These are phyloP conservation scores for Latheticus oryzae DNA, from an alignment of 2,888 invertebrate genomes.

Conservation along the genomic window DNA sequence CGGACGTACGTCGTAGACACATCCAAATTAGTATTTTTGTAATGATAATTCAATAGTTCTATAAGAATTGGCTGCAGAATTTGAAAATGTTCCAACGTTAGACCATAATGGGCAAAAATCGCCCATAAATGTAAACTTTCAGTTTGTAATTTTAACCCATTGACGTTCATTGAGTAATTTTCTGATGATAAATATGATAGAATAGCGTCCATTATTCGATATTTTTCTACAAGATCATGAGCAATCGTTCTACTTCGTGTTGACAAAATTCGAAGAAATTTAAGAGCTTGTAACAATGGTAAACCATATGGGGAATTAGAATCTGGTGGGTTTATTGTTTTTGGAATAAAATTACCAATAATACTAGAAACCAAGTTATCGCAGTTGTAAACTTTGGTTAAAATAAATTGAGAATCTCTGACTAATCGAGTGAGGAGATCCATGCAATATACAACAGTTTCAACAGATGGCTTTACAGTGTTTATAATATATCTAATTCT, in stretches of 20 bases:
- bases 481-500: constrained; percentile 83
- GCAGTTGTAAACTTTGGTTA: constrained; percentile 72
- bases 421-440: constrained; percentile 84
- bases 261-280: constrained; percentile 78
- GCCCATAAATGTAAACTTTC: constrained; percentile 73
- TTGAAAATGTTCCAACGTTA: constrained; percentile 67
- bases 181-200: constrained; percentile 70
- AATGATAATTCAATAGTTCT: constrained; percentile 71
- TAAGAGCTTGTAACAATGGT: constrained; percentile 78
- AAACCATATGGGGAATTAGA: constrained; percentile 69
- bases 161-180: constrained; percentile 66
- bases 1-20: constrained; percentile 67
- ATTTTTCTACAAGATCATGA: constrained; percentile 67
- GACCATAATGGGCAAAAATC: constrained; percentile 68
- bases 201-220: constrained; percentile 69
- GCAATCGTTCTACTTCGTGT: constrained; percentile 71
- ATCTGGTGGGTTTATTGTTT: constrained; percentile 19
- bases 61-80: constrained; percentile 69
- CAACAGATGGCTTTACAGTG: constrained; percentile 75
- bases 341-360: constrained; percentile 71
- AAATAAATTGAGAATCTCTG: constrained; percentile 79
- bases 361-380: constrained; percentile 75
- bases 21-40: constrained; percentile 69
- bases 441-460: constrained; percentile 79
- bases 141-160: constrained; percentile 72